Conservation (phyloP, 1,140 invertebrate genomes). For the Ridgeia piscesae region DNA sequence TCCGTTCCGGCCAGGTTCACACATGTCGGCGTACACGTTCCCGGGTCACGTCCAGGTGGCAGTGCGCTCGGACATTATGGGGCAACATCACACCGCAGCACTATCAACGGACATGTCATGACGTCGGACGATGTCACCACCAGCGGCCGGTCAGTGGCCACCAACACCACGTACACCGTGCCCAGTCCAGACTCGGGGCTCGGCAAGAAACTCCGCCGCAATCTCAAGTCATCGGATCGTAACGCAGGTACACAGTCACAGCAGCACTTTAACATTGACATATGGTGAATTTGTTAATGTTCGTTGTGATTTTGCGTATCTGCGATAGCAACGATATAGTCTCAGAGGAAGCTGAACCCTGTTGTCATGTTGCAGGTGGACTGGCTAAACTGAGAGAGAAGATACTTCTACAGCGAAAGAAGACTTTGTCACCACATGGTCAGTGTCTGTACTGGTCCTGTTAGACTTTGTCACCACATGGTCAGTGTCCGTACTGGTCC, state of each 20-base stretch:
- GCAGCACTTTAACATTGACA: not conserved
- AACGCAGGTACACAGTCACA: slow-evolving; percentile 17
- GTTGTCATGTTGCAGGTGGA: slow-evolving; percentile 37
- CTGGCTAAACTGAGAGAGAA: slow-evolving; percentile 44
- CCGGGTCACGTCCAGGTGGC: not conserved
- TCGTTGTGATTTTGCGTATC: no score
- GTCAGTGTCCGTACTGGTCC: no score
- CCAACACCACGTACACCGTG: not conserved
- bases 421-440: not conserved
- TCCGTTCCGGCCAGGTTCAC: not conserved
- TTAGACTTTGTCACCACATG: no score
- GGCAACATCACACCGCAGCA: not conserved
- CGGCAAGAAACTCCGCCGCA: not conserved
- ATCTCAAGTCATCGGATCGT: slow-evolving; percentile 12
- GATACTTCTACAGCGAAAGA: slow-evolving; percentile 38
- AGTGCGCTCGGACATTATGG: not conserved
- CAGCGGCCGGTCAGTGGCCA: not conserved
- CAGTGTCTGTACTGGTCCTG: not conserved
- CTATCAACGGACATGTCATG: not conserved
- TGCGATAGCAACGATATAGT: no score
- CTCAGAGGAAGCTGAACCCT: no score
- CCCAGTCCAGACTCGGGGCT: not conserved
- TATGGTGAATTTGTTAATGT: not conserved
- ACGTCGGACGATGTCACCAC: not conserved
- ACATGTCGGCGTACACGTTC: slow-evolving; percentile 18